Base-by-base conservation (phyloP, 2,888 invertebrate genomes). In the Eupithecia centaureata region DNA sequence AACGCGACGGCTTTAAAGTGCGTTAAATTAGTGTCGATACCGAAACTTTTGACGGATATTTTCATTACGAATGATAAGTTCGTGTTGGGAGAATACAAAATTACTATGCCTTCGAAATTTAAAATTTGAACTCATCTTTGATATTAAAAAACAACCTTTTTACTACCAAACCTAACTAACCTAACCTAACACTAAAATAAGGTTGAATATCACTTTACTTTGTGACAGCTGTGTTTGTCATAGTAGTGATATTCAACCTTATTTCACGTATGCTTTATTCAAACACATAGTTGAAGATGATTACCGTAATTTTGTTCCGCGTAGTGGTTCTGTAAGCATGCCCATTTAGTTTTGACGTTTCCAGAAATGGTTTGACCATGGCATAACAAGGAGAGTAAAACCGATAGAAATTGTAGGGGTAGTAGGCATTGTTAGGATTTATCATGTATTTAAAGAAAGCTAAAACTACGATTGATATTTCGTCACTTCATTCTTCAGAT, bases 271-370 rank as follows among this genome's bases (percentile, higher is more conserved):
- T 70, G 66, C 65, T 35, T 63, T 47, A 58, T 69, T 68, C 32
- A 62, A 70, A 61, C 61, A 62, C 38, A 61, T 67, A 57, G 35
- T 64, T 57, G 27, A 64, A 33, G 59, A 69, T 66, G 68, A 73
- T 68, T 72, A 51, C 57, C 52, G 70, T 74, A 73, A 75, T 71
- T 70, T 66, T 52, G 52, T 75, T 73, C 73, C 35, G 61, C 28
- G 72, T 73, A 75, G 52, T 68, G 35, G 57, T 68, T 54, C 57
- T 61, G 71, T 70, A 68, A 72, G 72, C 68, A 73, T 70, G 65
- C 54, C 60, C 58, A 35, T 70, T 65, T 32, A 35, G 54, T 42
- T 63, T 63, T 58, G 51, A 64, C 30, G 61, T 65, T 57, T 57
- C 42, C 28, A 51, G 63, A 51, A 64, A 35, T 38, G 35, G n/a